phyloP scores from a whole-genome alignment of 2,797 vertebrate genomes.

The Falco biarmicus region DNA sequence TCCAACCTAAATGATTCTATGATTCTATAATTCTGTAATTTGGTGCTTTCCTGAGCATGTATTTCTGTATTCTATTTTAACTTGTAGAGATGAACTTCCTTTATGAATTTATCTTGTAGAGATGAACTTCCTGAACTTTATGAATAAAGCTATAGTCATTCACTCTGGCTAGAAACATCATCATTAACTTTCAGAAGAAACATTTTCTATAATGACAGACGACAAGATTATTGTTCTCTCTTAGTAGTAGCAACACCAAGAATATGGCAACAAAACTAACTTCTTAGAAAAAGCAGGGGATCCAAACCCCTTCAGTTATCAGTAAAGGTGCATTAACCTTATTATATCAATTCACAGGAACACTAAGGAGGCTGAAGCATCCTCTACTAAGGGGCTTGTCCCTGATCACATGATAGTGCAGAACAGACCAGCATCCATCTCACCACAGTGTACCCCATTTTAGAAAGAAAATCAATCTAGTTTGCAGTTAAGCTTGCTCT shows the following conservation, averaged over 20 bases:
- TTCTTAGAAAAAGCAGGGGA: neutral
- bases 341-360: neutral
- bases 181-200: neutral
- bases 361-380: neutral
- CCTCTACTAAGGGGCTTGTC: neutral
- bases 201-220: neutral
- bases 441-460: neutral
- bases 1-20: neutral
- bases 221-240: neutral
- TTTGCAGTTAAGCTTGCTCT: neutral
- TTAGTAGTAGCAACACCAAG: neutral
- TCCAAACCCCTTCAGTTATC: neutral
- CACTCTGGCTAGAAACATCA: neutral
- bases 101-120: neutral
- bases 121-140: neutral
- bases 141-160: neutral
- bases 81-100: neutral
- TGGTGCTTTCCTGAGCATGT: neutral
- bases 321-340: neutral
- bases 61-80: neutral
- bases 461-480: neutral
- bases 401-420: neutral
- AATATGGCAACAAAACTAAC: neutral
- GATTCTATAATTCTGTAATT: neutral
- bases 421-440: neutral